These are phyloP conservation scores for Oreortyx pictus DNA, from an alignment of 2,797 vertebrate species.

Conservation along the genomic window DNA sequence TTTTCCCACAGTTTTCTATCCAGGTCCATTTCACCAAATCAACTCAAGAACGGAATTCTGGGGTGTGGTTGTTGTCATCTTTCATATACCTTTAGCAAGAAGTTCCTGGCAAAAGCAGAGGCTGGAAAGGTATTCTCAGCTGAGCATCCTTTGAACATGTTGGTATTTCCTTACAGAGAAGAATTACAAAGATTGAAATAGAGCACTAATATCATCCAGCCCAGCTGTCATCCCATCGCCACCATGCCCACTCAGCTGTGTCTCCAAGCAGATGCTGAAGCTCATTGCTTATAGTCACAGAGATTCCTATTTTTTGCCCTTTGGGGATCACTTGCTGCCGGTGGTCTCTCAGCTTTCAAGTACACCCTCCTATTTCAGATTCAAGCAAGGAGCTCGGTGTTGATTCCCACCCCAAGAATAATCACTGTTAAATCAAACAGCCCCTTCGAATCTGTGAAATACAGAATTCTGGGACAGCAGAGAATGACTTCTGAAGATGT, in stretches of 20 bases:
- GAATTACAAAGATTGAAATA: too few relatives aligned
- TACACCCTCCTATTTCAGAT: neutral
- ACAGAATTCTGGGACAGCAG: fast-evolving
- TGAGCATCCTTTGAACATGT: fast-evolving
- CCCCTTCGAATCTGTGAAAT: neutral
- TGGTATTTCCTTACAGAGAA: neutral
- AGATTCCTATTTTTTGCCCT: neutral
- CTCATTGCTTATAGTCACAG: neutral
- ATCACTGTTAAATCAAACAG: neutral
- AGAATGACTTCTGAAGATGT: neutral
- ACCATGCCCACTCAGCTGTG: too few relatives aligned
- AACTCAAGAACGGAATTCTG: neutral
- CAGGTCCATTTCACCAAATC: neutral
- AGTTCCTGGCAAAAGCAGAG: neutral
- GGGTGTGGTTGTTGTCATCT: neutral
- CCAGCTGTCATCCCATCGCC: too few relatives aligned
- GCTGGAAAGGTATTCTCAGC: neutral
- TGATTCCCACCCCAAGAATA: neutral
- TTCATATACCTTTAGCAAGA: neutral
- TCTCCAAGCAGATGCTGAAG: neutral
- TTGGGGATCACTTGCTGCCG: neutral
- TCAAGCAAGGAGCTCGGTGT: neutral
- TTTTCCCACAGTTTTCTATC: neutral
- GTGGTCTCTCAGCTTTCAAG: neutral
- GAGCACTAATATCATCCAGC: too few relatives aligned